A percentile compares a stretch with the other conserved stretches of the same genome.
Evolutionary conservation across 2,797 vertebrate species (phyloP).

Genomic region (Erpetoichthys calabaricus): DNA sequence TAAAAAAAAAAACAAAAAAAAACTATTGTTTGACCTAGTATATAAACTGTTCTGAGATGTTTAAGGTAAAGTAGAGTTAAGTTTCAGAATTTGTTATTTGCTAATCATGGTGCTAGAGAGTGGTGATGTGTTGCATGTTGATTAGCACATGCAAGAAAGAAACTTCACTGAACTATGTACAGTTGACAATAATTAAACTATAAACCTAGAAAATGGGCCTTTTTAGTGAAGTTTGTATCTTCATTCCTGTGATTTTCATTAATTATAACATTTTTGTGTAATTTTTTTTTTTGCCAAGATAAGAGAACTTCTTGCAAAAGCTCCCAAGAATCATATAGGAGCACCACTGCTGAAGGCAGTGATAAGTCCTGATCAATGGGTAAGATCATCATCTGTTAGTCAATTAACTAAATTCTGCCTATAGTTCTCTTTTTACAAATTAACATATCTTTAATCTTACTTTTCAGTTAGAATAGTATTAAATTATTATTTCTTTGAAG

Average conservation of each 20-base stretch:
- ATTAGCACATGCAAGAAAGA: too few species aligned
- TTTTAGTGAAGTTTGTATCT: too few species aligned
- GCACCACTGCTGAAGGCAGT: constrained; percentile 58
- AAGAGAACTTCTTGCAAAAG: constrained; percentile 51
- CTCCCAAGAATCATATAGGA: constrained; percentile 53
- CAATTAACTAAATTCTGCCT: background rate
- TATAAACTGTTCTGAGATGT: too few species aligned
- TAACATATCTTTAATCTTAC: background rate
- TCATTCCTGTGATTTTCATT: constrained; percentile 2
- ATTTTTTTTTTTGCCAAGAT: constrained; percentile 44
- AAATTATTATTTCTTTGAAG: background rate
- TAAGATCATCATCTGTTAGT: constrained; percentile 29
- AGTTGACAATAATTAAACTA: too few species aligned
- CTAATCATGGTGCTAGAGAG: too few species aligned
- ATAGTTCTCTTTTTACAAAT: background rate
- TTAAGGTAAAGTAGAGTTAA: too few species aligned
- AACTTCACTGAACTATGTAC: too few species aligned
- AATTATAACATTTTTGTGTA: constrained; percentile 3
- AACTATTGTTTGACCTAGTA: too few species aligned
- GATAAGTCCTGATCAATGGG: constrained; percentile 67
- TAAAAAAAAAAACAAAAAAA: too few species aligned
- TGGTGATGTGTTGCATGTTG: too few species aligned
- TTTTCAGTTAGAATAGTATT: background rate
- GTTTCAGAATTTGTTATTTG: too few species aligned
- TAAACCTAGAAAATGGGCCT: too few species aligned